Evolutionary conservation across 2,797 vertebrate species (phyloP).

Genomic region (Chaunax sp.): DNA sequence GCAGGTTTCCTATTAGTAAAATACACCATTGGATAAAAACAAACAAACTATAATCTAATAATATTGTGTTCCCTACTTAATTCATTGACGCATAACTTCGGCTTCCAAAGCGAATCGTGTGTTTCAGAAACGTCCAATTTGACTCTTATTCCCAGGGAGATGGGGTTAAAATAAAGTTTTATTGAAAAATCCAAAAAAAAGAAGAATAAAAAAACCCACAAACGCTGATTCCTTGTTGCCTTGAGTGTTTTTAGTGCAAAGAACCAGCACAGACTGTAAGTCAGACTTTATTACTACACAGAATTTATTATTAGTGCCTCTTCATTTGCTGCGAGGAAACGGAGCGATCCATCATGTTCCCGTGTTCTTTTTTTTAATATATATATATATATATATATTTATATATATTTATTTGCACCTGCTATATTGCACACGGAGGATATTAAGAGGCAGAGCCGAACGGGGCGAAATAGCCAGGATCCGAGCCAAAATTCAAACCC

Average conservation of each 20-base stretch:
- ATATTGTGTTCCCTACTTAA: no score
- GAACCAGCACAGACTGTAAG: constrained; percentile 8
- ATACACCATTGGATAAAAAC: no score
- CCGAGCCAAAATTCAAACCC: constrained; percentile 41
- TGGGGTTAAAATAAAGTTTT: neutral
- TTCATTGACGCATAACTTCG: no score
- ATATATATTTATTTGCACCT: constrained; percentile 54
- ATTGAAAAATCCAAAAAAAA: constrained; percentile 3
- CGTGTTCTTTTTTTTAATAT: constrained; percentile 42
- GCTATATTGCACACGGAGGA: constrained; percentile 42
- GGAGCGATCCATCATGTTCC: constrained; percentile 55
- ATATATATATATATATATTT: no score
- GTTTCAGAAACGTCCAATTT: no score
- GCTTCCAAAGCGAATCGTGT: no score
- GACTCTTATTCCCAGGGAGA: no score
- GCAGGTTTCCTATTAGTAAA: no score
- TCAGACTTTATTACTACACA: constrained; percentile 31
- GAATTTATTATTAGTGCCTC: constrained; percentile 41
- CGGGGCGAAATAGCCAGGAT: constrained; percentile 39
- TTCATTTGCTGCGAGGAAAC: constrained; percentile 38
- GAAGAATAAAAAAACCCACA: no score
- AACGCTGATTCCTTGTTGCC: neutral
- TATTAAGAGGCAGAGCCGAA: constrained; percentile 48
- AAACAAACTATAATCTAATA: no score
- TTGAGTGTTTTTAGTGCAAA: constrained; percentile 18